Base-by-base conservation (phyloP, 2,888 invertebrate species). In the Dasypogon diadema region DNA sequence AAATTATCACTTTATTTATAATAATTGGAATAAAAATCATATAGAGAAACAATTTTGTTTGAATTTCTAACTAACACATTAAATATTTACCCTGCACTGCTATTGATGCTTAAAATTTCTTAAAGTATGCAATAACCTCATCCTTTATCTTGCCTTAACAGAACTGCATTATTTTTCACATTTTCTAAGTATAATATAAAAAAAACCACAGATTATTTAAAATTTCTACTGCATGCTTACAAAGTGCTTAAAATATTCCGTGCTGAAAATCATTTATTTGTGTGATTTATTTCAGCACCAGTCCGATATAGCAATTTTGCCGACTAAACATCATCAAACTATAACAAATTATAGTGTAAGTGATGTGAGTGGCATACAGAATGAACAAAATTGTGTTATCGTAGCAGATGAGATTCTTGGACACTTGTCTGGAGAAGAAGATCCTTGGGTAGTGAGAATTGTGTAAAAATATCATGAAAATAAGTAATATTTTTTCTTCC, bases 401-500 rank as follows among this genome's bases (percentile, higher is more conserved):
- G 75, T 76, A 6, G 72, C 77, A 21, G 75, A 74, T 54, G 78
- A 78, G 54, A 63, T 78, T 51, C 48, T 76, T 48, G 74, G 60
- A 18, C 78, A 78, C 30, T 78, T 80, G 54, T 80, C 79, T 16
- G 79, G 79, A 12, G 80, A 80, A 77, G 79, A 80, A 77, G 79
- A 79, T 78, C 80, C 80, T 54, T 80, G 80, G 80, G 79, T 79
- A 77, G 56, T 12, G 12, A 73, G 4, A 54, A 54, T 18, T 10
- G 6, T 51, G 18, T 18, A 18, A 21, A 21, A 54, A 21, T 54
- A 18, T n/a, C 12, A 54, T 6, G 18, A 42, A 68, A 24, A 24
- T 8, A 21, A 30, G 30, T 54, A 18, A 54, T n/a, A 54, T 18
- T 34, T 63, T 6, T n/a, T n/a, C n/a, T n/a, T n/a, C n/a, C n/a